phyloP scores from a whole-genome alignment of 2,113 vertebrate genomes.

The Gambusia holbrooki region DNA sequence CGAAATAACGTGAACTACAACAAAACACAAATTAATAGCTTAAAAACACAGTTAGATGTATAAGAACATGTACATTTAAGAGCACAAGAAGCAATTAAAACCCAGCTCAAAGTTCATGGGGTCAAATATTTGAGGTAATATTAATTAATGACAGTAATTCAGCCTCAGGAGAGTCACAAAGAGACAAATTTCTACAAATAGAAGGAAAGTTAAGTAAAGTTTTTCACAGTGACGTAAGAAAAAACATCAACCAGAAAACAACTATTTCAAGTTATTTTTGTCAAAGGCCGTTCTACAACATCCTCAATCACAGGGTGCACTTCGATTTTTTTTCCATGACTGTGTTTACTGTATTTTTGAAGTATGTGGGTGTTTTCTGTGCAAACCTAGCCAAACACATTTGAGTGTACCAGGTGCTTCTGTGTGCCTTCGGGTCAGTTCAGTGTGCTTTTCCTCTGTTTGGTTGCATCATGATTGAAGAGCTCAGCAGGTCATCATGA shows the following conservation, averaged over 20 bases:
- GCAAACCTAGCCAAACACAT: background rate
- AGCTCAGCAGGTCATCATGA: conserved; percentile 47
- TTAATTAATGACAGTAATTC: background rate
- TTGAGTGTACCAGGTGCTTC: background rate
- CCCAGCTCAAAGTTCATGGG: too few relatives aligned
- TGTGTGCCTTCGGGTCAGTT: conserved; percentile 21
- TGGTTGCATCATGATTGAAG: conserved; percentile 60
- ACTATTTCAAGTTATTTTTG: too few relatives aligned
- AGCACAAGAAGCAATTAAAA: background rate
- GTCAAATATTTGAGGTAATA: background rate
- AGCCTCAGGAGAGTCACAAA: background rate
- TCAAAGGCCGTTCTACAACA: too few relatives aligned
- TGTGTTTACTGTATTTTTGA: background rate
- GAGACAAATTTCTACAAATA: background rate
- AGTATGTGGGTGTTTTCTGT: background rate
- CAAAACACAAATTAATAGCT: too few relatives aligned
- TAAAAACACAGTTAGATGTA: background rate
- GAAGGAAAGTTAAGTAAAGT: too few relatives aligned
- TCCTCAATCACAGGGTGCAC: too few relatives aligned
- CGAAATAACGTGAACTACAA: too few relatives aligned
- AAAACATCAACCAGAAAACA: too few relatives aligned
- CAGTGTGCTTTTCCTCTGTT: conserved; percentile 1
- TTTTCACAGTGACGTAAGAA: too few relatives aligned
- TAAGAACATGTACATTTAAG: background rate
- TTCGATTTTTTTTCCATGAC: too few relatives aligned